phyloP scores from a whole-genome alignment of 2,888 invertebrate species.

The Epirrhoe tristata region DNA sequence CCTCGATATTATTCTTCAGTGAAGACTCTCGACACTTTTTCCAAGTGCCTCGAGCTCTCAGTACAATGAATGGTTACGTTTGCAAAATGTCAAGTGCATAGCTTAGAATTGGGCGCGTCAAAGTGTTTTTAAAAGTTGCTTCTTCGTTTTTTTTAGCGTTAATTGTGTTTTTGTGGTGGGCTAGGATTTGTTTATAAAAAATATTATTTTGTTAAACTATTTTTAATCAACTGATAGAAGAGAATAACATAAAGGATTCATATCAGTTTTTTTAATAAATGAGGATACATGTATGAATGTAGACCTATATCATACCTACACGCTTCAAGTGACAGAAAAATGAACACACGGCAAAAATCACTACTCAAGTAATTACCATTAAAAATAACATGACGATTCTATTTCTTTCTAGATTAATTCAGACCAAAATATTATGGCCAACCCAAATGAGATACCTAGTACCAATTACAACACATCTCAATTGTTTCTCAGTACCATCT shows the following conservation, averaged over 20 bases:
- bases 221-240: too few species aligned
- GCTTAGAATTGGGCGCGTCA: conserved; percentile 40
- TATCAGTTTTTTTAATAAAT: too few species aligned
- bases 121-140: conserved; percentile 37
- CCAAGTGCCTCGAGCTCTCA: conserved; percentile 34
- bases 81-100: conserved; percentile 43
- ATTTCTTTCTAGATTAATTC: too few species aligned
- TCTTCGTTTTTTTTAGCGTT: conserved; percentile 23
- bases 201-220: background rate
- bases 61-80: conserved; percentile 46
- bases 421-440: background rate
- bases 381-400: too few species aligned
- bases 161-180: conserved; percentile 14
- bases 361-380: too few species aligned
- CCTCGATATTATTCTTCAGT: conserved; percentile 34
- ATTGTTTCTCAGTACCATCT: conserved; percentile 7
- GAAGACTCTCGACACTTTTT: conserved; percentile 37
- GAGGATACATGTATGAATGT: too few species aligned
- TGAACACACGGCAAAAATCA: too few species aligned
- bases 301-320: too few species aligned
- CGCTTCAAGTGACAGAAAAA: too few species aligned
- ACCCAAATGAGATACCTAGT: background rate
- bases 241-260: too few species aligned
- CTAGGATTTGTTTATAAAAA: conserved; percentile 2
- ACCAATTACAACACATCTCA: conserved; percentile 3